A percentile compares a stretch with the other conserved stretches of the same genome.
These are phyloP conservation scores for Rhadinocentrus ornatus DNA, from an alignment of 2,797 vertebrate species.

Conservation along the genomic window DNA sequence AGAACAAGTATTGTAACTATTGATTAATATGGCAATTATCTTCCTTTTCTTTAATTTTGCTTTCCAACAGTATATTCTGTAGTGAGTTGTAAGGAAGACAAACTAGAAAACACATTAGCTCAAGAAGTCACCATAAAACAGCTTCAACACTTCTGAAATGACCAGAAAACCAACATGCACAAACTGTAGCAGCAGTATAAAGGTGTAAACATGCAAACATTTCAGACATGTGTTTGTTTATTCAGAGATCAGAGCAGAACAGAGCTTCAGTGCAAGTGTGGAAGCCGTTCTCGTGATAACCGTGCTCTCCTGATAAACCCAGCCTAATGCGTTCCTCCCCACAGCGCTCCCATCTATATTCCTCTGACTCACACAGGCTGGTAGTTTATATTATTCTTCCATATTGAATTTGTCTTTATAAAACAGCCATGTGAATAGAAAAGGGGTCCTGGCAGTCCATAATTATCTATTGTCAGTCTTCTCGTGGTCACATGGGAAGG, in stretches of 20 bases:
- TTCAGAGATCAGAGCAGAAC: slow-evolving; percentile 16
- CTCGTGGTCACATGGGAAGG: slow-evolving; percentile 55
- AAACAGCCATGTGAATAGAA: slow-evolving; percentile 57
- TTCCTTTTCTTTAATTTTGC: no score
- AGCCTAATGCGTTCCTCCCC: slow-evolving; percentile 49
- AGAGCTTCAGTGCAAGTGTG: slow-evolving; percentile 14
- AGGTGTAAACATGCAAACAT: slow-evolving; percentile 7
- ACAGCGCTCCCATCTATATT: slow-evolving; percentile 60
- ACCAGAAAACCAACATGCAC: neutral
- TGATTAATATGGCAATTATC: neutral
- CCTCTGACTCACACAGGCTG: slow-evolving; percentile 57
- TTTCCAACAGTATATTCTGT: neutral
- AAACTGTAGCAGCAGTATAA: neutral
- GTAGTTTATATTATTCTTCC: slow-evolving; percentile 66
- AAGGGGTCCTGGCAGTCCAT: slow-evolving; percentile 63
- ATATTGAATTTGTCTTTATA: slow-evolving; percentile 63
- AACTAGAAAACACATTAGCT: neutral
- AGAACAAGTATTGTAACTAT: neutral
- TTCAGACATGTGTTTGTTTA: slow-evolving; percentile 12
- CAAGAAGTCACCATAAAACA: neutral
- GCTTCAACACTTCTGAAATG: no score
- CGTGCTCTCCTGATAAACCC: slow-evolving; percentile 46
- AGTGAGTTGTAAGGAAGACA: neutral
- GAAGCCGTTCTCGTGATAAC: slow-evolving; percentile 43
- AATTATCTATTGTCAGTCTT: slow-evolving; percentile 79